A percentile compares a stretch with the other conserved stretches of the same genome.
Conservation (phyloP, 1,140 invertebrate species). For the Dolichoris vasculosae region DNA sequence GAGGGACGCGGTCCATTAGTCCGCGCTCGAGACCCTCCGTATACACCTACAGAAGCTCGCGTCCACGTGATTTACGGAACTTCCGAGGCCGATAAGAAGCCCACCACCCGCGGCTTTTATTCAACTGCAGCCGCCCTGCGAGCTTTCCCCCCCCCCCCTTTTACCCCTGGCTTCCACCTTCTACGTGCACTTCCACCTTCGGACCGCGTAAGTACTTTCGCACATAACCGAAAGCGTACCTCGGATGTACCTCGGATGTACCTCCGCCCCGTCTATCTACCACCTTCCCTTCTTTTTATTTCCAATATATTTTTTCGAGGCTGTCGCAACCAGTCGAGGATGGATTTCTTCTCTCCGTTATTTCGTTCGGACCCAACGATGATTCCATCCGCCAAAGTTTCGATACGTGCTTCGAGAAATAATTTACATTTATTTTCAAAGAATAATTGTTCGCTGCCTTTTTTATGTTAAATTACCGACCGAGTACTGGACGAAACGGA, state of each 20-base stretch:
- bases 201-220: background rate
- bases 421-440: no score
- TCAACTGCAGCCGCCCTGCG: background rate
- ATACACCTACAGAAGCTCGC: slow-evolving; percentile 12
- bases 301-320: background rate
- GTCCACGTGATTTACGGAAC: slow-evolving; percentile 65
- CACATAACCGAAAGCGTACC: no score
- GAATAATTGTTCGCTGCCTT: no score
- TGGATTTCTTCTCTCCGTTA: background rate
- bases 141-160: background rate
- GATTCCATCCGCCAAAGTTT: slow-evolving; percentile 1
- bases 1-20: slow-evolving; percentile 60
- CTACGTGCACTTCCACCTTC: background rate
- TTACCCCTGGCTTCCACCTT: no score
- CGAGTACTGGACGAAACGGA: no score
- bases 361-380: background rate
- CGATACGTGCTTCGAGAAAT: no score
- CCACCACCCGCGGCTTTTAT: slow-evolving; percentile 51
- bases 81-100: slow-evolving; percentile 66
- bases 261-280: background rate
- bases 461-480: no score
- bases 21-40: slow-evolving; percentile 40
- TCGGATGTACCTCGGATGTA: no score
- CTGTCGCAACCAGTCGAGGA: background rate
- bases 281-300: background rate